Evolutionary conservation across 2,797 vertebrate species (phyloP), one percentile per base, ranked within the genome.

Genomic region (Malurus splendens): DNA sequence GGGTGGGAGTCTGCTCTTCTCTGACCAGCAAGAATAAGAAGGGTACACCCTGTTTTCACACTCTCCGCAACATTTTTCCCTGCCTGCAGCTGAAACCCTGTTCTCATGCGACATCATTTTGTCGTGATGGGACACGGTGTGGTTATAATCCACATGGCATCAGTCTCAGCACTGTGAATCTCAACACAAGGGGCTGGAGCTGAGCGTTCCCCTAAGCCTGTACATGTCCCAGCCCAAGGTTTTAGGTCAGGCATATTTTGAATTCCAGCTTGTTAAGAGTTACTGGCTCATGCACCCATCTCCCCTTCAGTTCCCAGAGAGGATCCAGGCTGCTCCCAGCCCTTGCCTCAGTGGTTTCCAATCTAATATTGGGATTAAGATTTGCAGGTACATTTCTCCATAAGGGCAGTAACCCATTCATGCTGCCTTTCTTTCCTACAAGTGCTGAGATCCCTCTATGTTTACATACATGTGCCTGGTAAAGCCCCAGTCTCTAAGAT

Each of bases 211-310:
- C 19, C 66, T 62, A 48, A 41, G 80, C 27, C 64, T 1, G 3
- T 67, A 41, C 50, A 42, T 1, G 4, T 76, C 38, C n/a, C 67
- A 62, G 54, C 25, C 71, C 66, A 47, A 50, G 44, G 39, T 67
- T 86, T 90, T 79, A 91, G 57, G 44, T 82, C 14, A 8, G 54
- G 60, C 82, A 89, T 93, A 86, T 79, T 93, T 89, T 80, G 82
- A 93, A 93, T 93, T 94, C 92, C 80, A 90, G 41, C 42, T 61
- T 39, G 25, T 87, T 62, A 66, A 66, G 83, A 66, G 20, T 68
- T 89, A 86, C 28, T 2, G 1, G 42, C 23, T 95, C 20, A 6
- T 38, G 28, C 18, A 44, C 23, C 33, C 6, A 0, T 67, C 74
- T 90, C 39, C 62, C 68, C 45, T 74, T 39, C 41, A 79, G 50